Base-by-base conservation (phyloP, 2,888 invertebrate species). In the Phyto melanocephala region DNA sequence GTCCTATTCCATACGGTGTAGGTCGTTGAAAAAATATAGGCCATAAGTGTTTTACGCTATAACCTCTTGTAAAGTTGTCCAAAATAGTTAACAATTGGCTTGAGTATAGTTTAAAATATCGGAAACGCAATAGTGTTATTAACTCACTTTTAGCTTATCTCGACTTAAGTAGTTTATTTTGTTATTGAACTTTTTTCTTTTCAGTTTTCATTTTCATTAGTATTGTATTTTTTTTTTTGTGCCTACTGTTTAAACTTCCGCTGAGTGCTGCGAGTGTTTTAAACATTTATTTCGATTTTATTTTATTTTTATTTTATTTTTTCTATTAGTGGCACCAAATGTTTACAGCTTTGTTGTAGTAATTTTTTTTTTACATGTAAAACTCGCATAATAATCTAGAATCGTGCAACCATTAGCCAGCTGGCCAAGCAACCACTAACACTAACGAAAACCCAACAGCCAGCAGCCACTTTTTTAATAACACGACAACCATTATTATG, bases 191-290 rank as follows among this genome's bases (percentile, higher is more conserved):
- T 11, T 42, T 47, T 17, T 47, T 24, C 24, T 52, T 52, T 6
- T 1, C n/a, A 2, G 11, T 24, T 68, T 62, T 40, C 20, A 62
- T 72, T 47, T 47, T 28, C 15, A n/a, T 42, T 65, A 22, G 8
- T 45, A 22, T 54, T 68, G n/a, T 52, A 13, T 68, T 72, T 56
- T 68, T 74, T 63, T 74, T 81, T 78, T 63, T 74, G 77, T 77
- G 63, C 56, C 68, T 56, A 58, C 56, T 72, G 63, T 81, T 81
- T 68, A 78, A 78, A 70, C 72, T 78, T 81, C 77, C 81, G 74
- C 56, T 45, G 58, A 74, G 74, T 78, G 68, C 15, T 67, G 65
- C 22, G 24, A 67, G 11, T 22, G 20, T 17, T 54, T 81, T 65
- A 37, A 54, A 71, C 52, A 67, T 81, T 76, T 72, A 71, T 71